phyloP scores from a whole-genome alignment of 2,797 vertebrate species.

The Phoebastria nigripes region DNA sequence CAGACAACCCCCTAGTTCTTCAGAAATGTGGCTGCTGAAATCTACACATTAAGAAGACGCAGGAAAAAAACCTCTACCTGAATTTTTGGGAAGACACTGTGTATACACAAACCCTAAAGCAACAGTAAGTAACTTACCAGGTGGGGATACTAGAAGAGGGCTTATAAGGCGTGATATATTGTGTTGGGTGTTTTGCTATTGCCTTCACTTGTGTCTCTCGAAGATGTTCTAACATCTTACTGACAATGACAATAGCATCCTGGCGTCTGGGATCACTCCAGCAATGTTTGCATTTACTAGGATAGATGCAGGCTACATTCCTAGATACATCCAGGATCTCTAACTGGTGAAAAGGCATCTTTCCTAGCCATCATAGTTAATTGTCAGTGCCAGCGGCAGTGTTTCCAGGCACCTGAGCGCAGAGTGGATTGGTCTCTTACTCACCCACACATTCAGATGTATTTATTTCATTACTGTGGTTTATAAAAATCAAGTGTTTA shows the following conservation, averaged over 20 bases:
- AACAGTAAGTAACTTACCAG: not conserved
- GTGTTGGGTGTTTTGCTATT: not conserved
- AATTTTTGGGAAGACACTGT: not conserved
- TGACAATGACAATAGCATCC: not conserved
- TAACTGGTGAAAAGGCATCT: not conserved
- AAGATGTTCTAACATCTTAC: not conserved
- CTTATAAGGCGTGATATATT: not conserved
- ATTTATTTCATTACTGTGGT: not conserved
- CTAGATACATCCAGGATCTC: not conserved
- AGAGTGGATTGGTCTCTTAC: not conserved
- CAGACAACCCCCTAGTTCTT: not conserved
- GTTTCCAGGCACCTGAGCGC: not conserved
- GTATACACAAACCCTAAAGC: not conserved
- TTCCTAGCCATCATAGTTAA: not conserved
- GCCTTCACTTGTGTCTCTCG: not conserved
- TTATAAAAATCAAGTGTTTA: not conserved
- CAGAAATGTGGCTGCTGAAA: not conserved
- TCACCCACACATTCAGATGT: not conserved
- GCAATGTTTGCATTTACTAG: not conserved
- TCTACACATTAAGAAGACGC: not conserved
- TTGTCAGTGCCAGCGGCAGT: not conserved
- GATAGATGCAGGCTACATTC: not conserved
- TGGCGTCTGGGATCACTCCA: not conserved
- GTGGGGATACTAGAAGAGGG: not conserved
- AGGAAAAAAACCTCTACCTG: not conserved